phyloP scores from a whole-genome alignment of 2,113 vertebrate species.

The Protobothrops flavoviridis region DNA sequence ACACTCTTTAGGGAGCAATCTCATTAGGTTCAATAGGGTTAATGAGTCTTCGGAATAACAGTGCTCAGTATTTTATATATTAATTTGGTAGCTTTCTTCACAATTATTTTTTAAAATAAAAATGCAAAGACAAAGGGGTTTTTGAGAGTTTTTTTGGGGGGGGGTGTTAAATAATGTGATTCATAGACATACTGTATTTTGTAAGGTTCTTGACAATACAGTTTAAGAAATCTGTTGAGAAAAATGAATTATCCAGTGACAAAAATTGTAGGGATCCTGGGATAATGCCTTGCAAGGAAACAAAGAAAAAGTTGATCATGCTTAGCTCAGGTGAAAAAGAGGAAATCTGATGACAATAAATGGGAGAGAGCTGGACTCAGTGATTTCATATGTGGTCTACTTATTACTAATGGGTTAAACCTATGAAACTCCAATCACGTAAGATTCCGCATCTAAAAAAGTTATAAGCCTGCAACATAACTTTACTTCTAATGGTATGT shows the following conservation, averaged over 20 bases:
- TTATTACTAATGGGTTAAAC: background rate
- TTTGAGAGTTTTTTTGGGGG: background rate
- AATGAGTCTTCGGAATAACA: background rate
- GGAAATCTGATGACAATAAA: background rate
- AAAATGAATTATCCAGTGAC: background rate
- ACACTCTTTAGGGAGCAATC: background rate
- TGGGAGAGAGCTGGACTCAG: background rate
- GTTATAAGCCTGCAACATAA: background rate
- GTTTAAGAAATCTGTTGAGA: background rate
- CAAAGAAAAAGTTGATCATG: background rate
- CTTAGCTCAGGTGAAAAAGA: background rate
- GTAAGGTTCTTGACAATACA: background rate
- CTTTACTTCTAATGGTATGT: background rate
- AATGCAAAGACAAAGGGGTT: background rate
- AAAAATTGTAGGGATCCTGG: background rate
- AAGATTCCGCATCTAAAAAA: background rate
- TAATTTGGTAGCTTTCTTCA: no score
- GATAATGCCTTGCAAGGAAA: background rate
- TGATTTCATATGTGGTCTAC: background rate
- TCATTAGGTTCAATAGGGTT: background rate
- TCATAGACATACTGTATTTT: background rate
- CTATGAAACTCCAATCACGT: background rate
- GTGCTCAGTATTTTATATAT: background rate
- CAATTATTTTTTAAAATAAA: background rate
- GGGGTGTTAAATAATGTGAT: background rate